A percentile compares a stretch with the other conserved stretches of the same genome.
These are phyloP conservation scores for Sinelater perroti DNA, from an alignment of 2,888 invertebrate species.

Conservation along the genomic window DNA sequence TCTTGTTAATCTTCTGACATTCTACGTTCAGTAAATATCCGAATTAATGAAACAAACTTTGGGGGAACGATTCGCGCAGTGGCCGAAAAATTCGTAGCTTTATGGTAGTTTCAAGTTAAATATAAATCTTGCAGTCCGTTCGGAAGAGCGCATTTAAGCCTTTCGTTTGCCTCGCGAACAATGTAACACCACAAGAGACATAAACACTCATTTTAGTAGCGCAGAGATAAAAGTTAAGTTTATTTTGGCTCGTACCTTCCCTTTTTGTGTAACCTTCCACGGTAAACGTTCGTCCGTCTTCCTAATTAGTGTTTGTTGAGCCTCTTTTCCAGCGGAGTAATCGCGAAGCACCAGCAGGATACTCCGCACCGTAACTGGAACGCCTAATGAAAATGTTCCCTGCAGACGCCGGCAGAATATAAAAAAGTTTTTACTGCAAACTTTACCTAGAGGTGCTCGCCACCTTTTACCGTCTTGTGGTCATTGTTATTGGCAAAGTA, in stretches of 20 bases:
- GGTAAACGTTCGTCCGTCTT: slow-evolving; percentile 39
- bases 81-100: slow-evolving; percentile 19
- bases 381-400: slow-evolving; percentile 42
- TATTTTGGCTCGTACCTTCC: slow-evolving; percentile 39
- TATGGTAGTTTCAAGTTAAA: slow-evolving; percentile 19
- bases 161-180: slow-evolving; percentile 35
- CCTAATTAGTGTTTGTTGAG: slow-evolving; percentile 40
- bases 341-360: slow-evolving; percentile 34
- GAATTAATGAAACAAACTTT: slow-evolving; percentile 8
- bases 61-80: too few relatives aligned
- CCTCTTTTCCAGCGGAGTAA: slow-evolving; percentile 38
- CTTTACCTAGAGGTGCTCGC: slow-evolving; percentile 24
- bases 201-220: slow-evolving; percentile 39
- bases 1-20: slow-evolving; percentile 9
- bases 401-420: slow-evolving; percentile 34
- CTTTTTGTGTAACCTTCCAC: slow-evolving; percentile 38
- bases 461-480: slow-evolving; percentile 18
- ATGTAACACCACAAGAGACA: slow-evolving; percentile 36
- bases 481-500: slow-evolving; percentile 13
- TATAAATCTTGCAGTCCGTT: slow-evolving; percentile 16
- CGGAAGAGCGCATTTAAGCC: slow-evolving; percentile 31
- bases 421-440: slow-evolving; percentile 34
- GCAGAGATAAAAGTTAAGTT: slow-evolving; percentile 38
- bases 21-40: slow-evolving; percentile 7
- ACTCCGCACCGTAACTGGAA: slow-evolving; percentile 31